Percentiles rank a stretch among this genome's conserved stretches.
phyloP scores from a whole-genome alignment of 2,888 invertebrate genomes.

The Ptychoptera contaminata region DNA sequence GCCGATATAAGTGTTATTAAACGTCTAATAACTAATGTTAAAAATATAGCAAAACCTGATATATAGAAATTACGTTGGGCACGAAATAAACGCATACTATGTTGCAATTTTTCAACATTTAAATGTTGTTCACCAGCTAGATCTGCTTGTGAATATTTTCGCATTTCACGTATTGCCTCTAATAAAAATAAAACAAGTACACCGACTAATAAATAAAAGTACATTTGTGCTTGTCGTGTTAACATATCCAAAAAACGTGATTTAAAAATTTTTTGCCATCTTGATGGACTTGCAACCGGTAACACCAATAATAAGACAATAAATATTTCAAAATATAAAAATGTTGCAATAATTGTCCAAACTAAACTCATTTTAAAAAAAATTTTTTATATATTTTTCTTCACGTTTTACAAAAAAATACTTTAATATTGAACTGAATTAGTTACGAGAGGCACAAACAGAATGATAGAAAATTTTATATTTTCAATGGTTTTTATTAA shows the following conservation, averaged over 20 bases:
- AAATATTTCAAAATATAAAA: constrained; percentile 82
- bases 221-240: constrained; percentile 60
- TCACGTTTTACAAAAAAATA: too few relatives aligned
- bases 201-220: constrained; percentile 71
- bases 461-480: too few relatives aligned
- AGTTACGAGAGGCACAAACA: too few relatives aligned
- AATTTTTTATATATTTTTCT: background rate
- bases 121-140: constrained; percentile 30
- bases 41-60: constrained; percentile 90
- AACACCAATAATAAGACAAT: constrained; percentile 72
- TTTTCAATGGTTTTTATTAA: too few relatives aligned
- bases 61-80: constrained; percentile 98
- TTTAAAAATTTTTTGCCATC: constrained; percentile 83
- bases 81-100: constrained; percentile 87
- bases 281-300: constrained; percentile 71
- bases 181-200: constrained; percentile 77
- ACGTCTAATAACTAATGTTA: constrained; percentile 80
- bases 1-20: constrained; percentile 70
- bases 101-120: constrained; percentile 86
- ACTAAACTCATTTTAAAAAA: constrained; percentile 75
- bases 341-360: constrained; percentile 92
- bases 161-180: constrained; percentile 89
- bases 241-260: constrained; percentile 69
- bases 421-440: too few relatives aligned
- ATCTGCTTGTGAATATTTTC: constrained; percentile 54